phyloP scores from a whole-genome alignment of 2,113 vertebrate species.

The Sylvietta virens region DNA sequence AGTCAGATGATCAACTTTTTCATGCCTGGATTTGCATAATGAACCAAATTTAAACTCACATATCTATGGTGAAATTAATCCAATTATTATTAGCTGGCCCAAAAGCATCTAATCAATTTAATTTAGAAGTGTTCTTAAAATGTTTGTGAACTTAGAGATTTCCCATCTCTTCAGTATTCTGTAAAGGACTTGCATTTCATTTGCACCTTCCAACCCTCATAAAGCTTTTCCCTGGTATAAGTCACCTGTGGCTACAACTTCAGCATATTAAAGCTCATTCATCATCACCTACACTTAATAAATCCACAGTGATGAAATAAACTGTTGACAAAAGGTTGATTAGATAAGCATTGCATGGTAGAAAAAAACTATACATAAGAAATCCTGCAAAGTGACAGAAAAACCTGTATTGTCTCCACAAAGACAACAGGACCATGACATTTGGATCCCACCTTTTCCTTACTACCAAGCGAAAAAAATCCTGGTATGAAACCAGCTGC shows the following conservation, averaged over 20 bases:
- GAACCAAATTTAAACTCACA: not conserved
- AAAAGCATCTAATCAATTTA: not conserved
- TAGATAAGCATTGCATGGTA: not conserved
- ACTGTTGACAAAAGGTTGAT: not conserved
- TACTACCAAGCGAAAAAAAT: not conserved
- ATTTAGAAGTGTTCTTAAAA: not conserved
- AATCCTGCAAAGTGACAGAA: not conserved
- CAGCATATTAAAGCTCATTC: not conserved
- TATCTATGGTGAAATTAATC: not conserved
- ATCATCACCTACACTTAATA: not conserved
- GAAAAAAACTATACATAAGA: not conserved
- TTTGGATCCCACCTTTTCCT: not conserved
- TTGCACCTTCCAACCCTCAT: not conserved
- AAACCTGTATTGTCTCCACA: not conserved
- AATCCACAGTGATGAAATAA: not conserved
- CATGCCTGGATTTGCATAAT: not conserved
- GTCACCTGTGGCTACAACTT: not conserved
- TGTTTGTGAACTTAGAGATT: not conserved
- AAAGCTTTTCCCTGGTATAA: not conserved
- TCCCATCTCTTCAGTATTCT: not conserved
- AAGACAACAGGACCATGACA: not conserved
- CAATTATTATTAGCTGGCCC: not conserved
- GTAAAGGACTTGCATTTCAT: not conserved
- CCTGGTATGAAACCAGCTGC: not conserved
- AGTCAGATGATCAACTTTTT: not conserved